Conservation (phyloP, 2,888 invertebrate species). For the Glaucopsyche alexis region DNA sequence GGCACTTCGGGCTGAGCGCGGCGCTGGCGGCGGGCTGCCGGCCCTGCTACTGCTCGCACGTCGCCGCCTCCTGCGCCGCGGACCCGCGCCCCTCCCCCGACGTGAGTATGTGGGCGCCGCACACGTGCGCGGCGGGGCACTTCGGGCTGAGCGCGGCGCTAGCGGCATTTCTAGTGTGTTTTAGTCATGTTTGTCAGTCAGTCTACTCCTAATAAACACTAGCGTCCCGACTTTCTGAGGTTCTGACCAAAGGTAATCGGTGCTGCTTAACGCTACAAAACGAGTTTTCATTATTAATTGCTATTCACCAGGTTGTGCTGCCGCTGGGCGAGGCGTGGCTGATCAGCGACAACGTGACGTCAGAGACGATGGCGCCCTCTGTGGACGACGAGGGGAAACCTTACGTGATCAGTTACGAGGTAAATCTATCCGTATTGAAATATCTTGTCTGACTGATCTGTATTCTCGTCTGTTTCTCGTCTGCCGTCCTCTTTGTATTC, state of each 20-base stretch:
- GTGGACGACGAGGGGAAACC: slow-evolving; percentile 63
- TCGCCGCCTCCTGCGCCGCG: slow-evolving; percentile 55
- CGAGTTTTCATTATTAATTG: background rate
- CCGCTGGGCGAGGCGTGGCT: slow-evolving; percentile 64
- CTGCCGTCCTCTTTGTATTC: background rate
- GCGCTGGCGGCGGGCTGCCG: slow-evolving; percentile 83
- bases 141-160: slow-evolving; percentile 83
- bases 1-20: no score
- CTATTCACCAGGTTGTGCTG: slow-evolving; percentile 53
- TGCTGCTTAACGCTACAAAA: no score
- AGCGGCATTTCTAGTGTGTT: slow-evolving; percentile 62
- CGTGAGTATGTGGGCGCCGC: slow-evolving; percentile 84
- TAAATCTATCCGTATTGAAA: slow-evolving; percentile 35
- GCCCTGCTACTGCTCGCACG: slow-evolving; percentile 95
- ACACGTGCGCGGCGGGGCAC: slow-evolving; percentile 90
- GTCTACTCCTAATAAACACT: no score
- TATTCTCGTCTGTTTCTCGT: no score
- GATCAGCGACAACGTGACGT: slow-evolving; percentile 54
- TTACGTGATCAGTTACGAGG: slow-evolving; percentile 67
- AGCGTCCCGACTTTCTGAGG: no score
- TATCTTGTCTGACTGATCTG: no score
- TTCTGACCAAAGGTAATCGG: no score
- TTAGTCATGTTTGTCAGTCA: no score
- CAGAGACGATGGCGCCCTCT: slow-evolving; percentile 59
- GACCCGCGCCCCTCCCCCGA: slow-evolving; percentile 48